phyloP scores from a whole-genome alignment of 2,797 vertebrate genomes.

The Diglossa cyanea region DNA sequence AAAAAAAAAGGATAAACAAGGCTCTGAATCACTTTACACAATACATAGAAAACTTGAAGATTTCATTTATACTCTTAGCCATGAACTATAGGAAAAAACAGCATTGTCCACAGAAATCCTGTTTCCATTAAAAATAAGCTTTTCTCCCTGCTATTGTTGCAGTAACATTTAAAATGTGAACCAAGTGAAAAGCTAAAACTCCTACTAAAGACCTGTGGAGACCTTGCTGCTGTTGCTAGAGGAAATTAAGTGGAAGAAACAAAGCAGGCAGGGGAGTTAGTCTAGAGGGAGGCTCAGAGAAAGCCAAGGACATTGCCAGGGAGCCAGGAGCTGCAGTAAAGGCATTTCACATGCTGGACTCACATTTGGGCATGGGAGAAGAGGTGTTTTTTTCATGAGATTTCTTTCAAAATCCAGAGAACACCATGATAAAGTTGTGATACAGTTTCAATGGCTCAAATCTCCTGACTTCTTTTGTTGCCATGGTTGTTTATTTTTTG shows the following conservation, averaged over 20 bases:
- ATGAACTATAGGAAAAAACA: neutral
- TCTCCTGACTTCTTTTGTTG: neutral
- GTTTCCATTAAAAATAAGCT: neutral
- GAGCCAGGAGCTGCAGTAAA: neutral
- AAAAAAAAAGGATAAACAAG: neutral
- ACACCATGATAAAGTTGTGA: rapidly evolving
- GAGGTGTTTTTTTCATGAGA: neutral
- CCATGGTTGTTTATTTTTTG: neutral
- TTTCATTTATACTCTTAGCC: neutral
- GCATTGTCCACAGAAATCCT: neutral
- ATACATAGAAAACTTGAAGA: neutral
- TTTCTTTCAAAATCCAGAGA: neutral
- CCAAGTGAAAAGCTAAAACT: neutral
- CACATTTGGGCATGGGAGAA: neutral
- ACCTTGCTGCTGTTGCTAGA: neutral
- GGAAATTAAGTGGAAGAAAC: neutral
- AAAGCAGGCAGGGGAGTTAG: neutral
- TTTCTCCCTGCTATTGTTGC: neutral
- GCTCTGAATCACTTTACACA: neutral
- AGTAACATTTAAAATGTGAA: neutral
- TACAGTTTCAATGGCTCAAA: neutral
- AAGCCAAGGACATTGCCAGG: neutral
- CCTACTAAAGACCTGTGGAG: neutral
- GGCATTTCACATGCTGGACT: neutral
- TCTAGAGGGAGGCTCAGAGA: neutral